These are phyloP conservation scores for Rhabdornis inornatus DNA, from an alignment of 2,113 vertebrate species.

Conservation along the genomic window DNA sequence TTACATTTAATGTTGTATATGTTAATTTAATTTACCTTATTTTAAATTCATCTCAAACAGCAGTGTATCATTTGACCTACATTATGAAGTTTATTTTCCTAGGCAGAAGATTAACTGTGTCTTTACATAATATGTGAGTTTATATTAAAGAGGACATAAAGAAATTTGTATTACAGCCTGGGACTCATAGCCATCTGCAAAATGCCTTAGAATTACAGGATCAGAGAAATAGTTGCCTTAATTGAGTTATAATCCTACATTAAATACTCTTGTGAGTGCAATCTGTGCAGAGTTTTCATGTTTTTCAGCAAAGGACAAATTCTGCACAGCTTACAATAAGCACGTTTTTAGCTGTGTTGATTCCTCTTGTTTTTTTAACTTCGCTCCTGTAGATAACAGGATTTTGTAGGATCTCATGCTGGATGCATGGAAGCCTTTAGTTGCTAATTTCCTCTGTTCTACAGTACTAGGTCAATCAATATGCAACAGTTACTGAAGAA, in stretches of 20 bases:
- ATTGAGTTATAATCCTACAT: slow-evolving; percentile 36
- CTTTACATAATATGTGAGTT: not conserved
- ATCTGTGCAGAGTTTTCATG: not conserved
- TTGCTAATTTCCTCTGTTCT: slow-evolving; percentile 7
- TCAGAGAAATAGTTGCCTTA: slow-evolving; percentile 35
- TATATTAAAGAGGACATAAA: not conserved
- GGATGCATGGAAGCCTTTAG: not conserved
- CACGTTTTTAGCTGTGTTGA: not conserved
- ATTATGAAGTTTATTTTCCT: not conserved
- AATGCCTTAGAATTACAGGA: slow-evolving; percentile 17
- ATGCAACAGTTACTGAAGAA: not conserved
- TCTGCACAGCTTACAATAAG: not conserved
- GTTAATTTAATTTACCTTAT: not conserved
- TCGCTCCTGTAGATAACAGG: not conserved
- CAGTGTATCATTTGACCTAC: not conserved
- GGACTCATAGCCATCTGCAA: slow-evolving; percentile 18
- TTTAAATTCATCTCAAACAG: not conserved
- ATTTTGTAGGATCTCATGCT: slow-evolving; percentile 7
- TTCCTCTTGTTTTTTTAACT: not conserved
- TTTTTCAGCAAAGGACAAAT: slow-evolving; percentile 12
- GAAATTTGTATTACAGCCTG: not conserved
- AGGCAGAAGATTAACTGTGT: not conserved
- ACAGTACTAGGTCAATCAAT: not conserved
- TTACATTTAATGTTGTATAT: not conserved
- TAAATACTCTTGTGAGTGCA: not conserved